Evolutionary conservation across 2,113 vertebrate species (phyloP).

Genomic region (human): GRCh38 chr13:94366001-94366500

Average conservation of each 20-base stretch:
- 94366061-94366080: neutral
- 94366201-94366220: neutral
- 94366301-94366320: neutral
- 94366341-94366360: neutral
- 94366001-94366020: neutral
- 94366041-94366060: conserved; percentile 40
- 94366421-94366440: neutral
- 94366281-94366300: neutral
- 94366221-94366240: neutral
- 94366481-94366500: neutral
- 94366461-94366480: neutral
- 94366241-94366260: neutral
- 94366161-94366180: neutral
- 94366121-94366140: neutral
- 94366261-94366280: neutral
- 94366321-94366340: neutral
- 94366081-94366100: neutral
- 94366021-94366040: conserved; percentile 30
- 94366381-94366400: neutral
- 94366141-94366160: neutral
- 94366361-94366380: neutral
- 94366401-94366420: neutral
- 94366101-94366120: neutral
- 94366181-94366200: neutral
- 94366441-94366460: neutral